Conservation (phyloP, 2,113 vertebrate genomes). For the Brachyhypopomus occidentalis region DNA sequence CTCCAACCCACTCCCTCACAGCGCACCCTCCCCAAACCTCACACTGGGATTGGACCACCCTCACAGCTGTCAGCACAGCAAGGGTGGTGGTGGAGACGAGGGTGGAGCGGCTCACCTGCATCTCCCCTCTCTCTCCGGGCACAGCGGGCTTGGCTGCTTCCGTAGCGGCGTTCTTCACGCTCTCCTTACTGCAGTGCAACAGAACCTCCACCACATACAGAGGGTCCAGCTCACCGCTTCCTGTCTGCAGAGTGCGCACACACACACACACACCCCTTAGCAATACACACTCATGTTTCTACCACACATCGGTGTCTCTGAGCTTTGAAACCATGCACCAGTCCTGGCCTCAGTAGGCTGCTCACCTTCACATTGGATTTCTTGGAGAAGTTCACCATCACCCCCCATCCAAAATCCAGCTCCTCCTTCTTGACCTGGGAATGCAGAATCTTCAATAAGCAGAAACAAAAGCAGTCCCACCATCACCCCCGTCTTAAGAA, state of each 20-base stretch:
- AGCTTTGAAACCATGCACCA: not conserved
- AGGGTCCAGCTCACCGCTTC: conserved; percentile 83
- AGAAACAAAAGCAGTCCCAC: not conserved
- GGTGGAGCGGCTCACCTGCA: conserved; percentile 81
- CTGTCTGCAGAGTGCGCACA: conserved; percentile 66
- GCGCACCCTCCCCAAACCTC: too few relatives aligned
- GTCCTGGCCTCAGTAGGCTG: not conserved
- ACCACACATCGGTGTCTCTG: too few relatives aligned
- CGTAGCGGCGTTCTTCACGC: conserved; percentile 87
- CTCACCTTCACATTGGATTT: conserved; percentile 93
- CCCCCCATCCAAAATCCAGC: conserved; percentile 95
- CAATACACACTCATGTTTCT: not conserved
- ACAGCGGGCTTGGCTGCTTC: conserved; percentile 88
- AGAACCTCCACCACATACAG: conserved; percentile 93
- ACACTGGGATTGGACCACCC: too few relatives aligned
- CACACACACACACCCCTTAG: conserved; percentile 33
- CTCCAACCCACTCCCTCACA: too few relatives aligned
- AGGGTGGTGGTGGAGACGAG: too few relatives aligned
- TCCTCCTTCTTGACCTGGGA: conserved; percentile 89
- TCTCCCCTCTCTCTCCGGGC: conserved; percentile 89
- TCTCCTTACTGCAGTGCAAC: conserved; percentile 92
- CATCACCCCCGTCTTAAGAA: not conserved
- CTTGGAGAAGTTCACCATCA: conserved; percentile 96
- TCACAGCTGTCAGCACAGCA: too few relatives aligned
- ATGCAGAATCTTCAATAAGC: not conserved